Conservation (phyloP, 2,888 invertebrate genomes). For the Cephus spinipes region DNA sequence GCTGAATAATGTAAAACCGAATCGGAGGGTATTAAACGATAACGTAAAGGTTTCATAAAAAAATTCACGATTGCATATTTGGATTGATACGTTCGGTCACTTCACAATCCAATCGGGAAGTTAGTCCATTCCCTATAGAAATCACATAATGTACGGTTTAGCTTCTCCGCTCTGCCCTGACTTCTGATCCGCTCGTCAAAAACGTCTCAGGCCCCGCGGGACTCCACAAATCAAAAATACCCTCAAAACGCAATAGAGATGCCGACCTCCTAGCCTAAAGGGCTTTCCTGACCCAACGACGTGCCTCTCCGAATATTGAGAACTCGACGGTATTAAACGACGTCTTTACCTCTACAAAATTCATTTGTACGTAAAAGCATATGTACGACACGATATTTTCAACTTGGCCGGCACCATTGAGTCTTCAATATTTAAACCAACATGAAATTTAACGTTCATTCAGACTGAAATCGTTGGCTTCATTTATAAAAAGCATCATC, state of each 20-base stretch:
- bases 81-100: constrained; percentile 39
- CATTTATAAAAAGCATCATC: background rate
- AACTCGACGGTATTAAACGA: background rate
- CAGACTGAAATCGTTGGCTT: background rate
- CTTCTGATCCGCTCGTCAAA: background rate
- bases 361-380: background rate
- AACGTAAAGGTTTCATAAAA: background rate
- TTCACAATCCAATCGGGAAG: constrained; percentile 65
- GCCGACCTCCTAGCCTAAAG: constrained; percentile 20
- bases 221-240: constrained; percentile 63
- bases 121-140: constrained; percentile 64
- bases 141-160: constrained; percentile 65
- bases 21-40: background rate
- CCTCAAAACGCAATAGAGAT: constrained; percentile 46
- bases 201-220: constrained; percentile 32
- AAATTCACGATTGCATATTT: background rate
- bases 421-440: background rate
- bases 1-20: background rate
- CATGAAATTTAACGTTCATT: background rate
- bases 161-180: constrained; percentile 29
- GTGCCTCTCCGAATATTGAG: background rate
- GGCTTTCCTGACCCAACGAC: background rate
- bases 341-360: background rate
- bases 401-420: background rate
- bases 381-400: background rate